Conservation (phyloP, 1,140 invertebrate genomes). For the Trichonephila clavata region DNA sequence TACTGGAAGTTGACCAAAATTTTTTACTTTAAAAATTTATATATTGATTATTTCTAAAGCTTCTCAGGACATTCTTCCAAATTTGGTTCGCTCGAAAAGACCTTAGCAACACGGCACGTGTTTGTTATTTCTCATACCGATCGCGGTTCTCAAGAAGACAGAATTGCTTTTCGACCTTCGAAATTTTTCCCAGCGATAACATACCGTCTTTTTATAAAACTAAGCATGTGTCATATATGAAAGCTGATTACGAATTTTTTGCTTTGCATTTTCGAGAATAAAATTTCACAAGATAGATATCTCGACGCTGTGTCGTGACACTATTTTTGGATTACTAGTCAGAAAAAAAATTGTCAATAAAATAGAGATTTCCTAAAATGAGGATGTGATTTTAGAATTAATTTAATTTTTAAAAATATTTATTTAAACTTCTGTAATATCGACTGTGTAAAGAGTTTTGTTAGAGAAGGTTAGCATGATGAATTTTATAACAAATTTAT, state of each 20-base stretch:
- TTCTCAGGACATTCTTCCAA: background rate
- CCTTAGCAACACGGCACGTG: background rate
- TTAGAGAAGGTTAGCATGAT: too few species aligned
- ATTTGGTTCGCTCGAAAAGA: background rate
- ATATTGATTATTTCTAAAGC: too few species aligned
- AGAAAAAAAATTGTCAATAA: too few species aligned
- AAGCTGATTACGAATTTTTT: slow-evolving; percentile 4
- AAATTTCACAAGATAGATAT: background rate
- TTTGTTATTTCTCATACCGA: background rate
- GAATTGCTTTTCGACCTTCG: slow-evolving; percentile 39
- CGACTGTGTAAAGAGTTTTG: too few species aligned
- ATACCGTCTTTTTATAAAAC: background rate
- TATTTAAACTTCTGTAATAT: too few species aligned
- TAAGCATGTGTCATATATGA: slow-evolving; percentile 11
- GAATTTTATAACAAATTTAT: too few species aligned
- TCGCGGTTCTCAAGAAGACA: background rate
- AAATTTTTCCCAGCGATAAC: slow-evolving; percentile 19
- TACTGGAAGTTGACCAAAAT: too few species aligned
- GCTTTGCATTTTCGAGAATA: background rate
- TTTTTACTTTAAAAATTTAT: too few species aligned
- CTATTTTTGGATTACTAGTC: background rate
- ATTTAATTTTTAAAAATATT: too few species aligned
- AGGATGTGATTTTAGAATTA: too few species aligned
- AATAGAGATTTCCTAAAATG: too few species aligned
- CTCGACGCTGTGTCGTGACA: background rate